Percentiles rank a stretch among this genome's conserved stretches.
These are phyloP conservation scores for Albula goreensis DNA, from an alignment of 2,113 vertebrate species.

Conservation along the genomic window DNA sequence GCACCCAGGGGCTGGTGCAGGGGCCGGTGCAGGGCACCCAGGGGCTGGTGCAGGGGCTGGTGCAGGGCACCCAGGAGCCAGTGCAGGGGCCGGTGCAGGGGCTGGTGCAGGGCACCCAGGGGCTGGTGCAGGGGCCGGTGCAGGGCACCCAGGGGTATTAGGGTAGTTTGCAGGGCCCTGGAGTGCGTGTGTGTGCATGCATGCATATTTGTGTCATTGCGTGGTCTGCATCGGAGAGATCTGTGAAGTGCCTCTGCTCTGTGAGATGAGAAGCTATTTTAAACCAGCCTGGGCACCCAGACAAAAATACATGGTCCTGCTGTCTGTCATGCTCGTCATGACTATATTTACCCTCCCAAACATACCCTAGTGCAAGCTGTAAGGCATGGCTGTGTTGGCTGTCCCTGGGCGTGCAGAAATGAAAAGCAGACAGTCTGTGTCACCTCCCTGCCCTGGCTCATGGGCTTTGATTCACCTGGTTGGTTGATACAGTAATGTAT, in stretches of 20 bases:
- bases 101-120: no score
- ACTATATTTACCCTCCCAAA: slow-evolving; percentile 58
- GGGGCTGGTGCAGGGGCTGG: no score
- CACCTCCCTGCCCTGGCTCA: no score
- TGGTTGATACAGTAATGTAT: no score
- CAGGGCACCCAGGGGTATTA: no score
- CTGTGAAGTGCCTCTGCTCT: background rate
- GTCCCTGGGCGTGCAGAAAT: no score
- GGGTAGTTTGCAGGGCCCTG: no score
- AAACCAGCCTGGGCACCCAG: slow-evolving; percentile 45
- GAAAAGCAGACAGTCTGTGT: no score
- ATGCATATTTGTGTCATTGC: background rate
- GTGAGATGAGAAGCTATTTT: slow-evolving; percentile 49
- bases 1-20: slow-evolving; percentile 22
- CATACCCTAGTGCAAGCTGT: slow-evolving; percentile 18
- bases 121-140: no score
- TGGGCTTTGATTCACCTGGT: no score
- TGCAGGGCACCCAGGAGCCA: no score
- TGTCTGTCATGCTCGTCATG: slow-evolving; percentile 48
- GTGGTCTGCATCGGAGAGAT: background rate
- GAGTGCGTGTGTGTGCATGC: slow-evolving; percentile 4
- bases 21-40: background rate
- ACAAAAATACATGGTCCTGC: slow-evolving; percentile 47
- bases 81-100: no score
- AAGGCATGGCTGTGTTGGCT: background rate